Evolutionary conservation across 2,888 invertebrate species (phyloP).

Genomic region (Brachyptera risi): DNA sequence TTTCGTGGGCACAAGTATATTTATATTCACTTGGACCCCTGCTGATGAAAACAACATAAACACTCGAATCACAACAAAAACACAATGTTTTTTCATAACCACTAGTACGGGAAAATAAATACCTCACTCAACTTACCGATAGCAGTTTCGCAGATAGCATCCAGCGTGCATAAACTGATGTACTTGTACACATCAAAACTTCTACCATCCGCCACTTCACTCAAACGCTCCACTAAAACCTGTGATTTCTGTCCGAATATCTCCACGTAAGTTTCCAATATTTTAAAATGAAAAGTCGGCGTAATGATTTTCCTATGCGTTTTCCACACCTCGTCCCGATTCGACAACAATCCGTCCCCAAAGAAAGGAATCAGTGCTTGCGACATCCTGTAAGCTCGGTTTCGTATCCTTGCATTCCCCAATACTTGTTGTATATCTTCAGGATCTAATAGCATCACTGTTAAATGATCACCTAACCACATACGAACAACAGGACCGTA

Average conservation of each 20-base stretch:
- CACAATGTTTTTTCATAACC: no score
- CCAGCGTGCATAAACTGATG: not conserved
- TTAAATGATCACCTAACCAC: not conserved
- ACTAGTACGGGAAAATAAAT: no score
- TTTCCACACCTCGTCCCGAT: slow-evolving; percentile 1
- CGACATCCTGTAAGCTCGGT: not conserved
- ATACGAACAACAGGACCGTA: not conserved
- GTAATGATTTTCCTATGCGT: slow-evolving; percentile 5
- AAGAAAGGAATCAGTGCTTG: slow-evolving; percentile 12
- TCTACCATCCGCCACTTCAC: not conserved
- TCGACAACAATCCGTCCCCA: slow-evolving; percentile 3
- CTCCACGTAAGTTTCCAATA: slow-evolving; percentile 2
- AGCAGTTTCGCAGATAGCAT: slow-evolving; percentile 9
- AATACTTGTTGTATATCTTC: not conserved
- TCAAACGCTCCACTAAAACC: not conserved
- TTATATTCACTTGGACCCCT: no score
- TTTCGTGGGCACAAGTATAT: no score
- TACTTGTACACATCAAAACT: not conserved
- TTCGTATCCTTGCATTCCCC: not conserved
- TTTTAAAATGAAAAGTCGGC: slow-evolving; percentile 17
- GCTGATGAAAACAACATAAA: no score
- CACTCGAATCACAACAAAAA: no score
- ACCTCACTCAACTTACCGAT: not conserved
- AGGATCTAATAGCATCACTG: not conserved
- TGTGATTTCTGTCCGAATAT: slow-evolving; percentile 3